Conservation (phyloP, 2,113 vertebrate genomes). For the Panthera tigris region DNA sequence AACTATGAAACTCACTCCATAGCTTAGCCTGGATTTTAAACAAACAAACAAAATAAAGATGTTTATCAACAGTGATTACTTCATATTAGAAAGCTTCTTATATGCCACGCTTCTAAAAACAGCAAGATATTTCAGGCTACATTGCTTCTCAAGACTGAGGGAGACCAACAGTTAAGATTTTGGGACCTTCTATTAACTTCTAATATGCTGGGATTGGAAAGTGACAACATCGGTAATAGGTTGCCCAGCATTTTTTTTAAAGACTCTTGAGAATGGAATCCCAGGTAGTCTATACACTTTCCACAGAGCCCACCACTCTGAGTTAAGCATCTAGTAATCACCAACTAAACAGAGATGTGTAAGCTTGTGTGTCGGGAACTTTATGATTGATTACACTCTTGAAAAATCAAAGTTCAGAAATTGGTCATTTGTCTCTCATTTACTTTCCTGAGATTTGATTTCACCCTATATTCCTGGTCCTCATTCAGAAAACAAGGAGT, state of each 20-base stretch:
- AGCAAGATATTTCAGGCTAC: not conserved
- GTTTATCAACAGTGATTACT: not conserved
- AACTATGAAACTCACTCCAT: not conserved
- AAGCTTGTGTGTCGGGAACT: not conserved
- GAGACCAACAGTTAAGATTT: not conserved
- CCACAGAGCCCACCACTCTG: not conserved
- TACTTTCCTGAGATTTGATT: slow-evolving; percentile 15
- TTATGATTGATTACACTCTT: not conserved
- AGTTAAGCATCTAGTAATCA: not conserved
- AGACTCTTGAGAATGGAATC: not conserved
- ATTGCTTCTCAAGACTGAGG: not conserved
- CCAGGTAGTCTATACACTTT: not conserved
- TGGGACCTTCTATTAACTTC: not conserved
- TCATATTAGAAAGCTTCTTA: not conserved
- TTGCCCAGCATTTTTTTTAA: not conserved
- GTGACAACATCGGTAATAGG: not conserved
- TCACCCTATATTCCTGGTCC: not conserved
- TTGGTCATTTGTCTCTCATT: not conserved
- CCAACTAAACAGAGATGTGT: not conserved
- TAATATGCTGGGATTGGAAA: not conserved
- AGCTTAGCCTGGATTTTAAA: not conserved
- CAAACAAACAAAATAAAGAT: not conserved
- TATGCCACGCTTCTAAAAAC: not conserved
- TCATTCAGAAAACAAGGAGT: not conserved
- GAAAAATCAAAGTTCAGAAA: not conserved